Evolutionary conservation across 2,113 vertebrate genomes (phyloP).

Genomic region (Stomatorhinus ivindoensis): DNA sequence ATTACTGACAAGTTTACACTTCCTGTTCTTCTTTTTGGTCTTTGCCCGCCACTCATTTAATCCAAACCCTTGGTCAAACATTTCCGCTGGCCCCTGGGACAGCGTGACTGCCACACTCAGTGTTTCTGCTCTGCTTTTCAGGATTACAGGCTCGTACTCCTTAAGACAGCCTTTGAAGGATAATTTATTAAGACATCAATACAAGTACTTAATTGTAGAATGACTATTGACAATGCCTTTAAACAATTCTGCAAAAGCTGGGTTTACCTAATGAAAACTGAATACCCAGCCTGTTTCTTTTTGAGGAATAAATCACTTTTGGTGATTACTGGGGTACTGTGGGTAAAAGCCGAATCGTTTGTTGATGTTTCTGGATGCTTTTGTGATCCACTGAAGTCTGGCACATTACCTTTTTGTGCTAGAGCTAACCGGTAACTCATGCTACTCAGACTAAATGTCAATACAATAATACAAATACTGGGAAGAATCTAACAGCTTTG

Average conservation of each 20-base stretch:
- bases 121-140: constrained; percentile 21
- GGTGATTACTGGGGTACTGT: constrained; percentile 43
- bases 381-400: neutral
- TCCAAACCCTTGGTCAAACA: constrained; percentile 12
- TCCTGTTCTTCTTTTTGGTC: neutral
- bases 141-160: constrained; percentile 32
- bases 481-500: neutral
- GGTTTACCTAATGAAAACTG: constrained; percentile 77
- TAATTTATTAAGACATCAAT: constrained; percentile 82
- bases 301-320: constrained; percentile 67
- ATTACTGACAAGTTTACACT: neutral
- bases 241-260: constrained; percentile 80
- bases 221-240: constrained; percentile 83
- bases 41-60: constrained; percentile 11
- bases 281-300: constrained; percentile 67
- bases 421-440: neutral
- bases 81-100: neutral
- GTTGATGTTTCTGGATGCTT: neutral
- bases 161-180: constrained; percentile 64
- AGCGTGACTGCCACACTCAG: constrained; percentile 21
- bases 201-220: constrained; percentile 87
- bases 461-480: neutral
- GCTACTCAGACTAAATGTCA: neutral
- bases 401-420: neutral
- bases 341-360: neutral